Evolutionary conservation across 2,797 vertebrate genomes (phyloP).

Genomic region (Lacerta bilineata): DNA sequence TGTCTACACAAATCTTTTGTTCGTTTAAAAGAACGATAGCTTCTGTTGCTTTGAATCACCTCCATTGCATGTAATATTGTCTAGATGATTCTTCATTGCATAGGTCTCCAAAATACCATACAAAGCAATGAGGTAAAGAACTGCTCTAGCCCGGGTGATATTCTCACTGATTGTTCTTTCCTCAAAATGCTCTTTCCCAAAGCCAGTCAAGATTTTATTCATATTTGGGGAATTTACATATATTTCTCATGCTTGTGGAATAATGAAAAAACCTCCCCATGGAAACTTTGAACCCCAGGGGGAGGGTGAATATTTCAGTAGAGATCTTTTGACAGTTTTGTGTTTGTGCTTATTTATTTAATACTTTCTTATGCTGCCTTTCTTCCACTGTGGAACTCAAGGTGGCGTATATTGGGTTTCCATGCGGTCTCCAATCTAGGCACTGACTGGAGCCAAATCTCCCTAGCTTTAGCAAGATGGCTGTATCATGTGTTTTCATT

Average conservation of each 20-base stretch:
- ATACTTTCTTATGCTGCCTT: not conserved
- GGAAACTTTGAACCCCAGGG: not conserved
- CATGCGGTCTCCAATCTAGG: not conserved
- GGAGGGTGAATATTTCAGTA: not conserved
- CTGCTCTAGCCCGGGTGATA: not conserved
- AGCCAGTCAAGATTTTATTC: not conserved
- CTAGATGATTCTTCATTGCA: not conserved
- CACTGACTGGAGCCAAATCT: not conserved
- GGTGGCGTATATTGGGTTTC: not conserved
- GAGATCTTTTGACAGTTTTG: not conserved
- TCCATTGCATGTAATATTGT: not conserved
- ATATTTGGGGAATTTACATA: not conserved
- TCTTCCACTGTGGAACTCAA: not conserved
- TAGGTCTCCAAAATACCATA: not conserved
- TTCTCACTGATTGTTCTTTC: not conserved
- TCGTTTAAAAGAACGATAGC: constrained; percentile 23
- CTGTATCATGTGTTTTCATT: not conserved
- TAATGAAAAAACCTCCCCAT: constrained; percentile 1
- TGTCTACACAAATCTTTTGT: constrained; percentile 31
- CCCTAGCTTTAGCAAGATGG: not conserved
- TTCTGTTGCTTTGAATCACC: constrained; percentile 12
- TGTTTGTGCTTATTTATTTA: not conserved
- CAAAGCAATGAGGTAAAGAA: not conserved
- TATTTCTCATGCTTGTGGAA: not conserved
- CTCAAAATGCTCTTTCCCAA: not conserved